Evolutionary conservation across 2,888 invertebrate species (phyloP).

Genomic region (Fissipunctia ypsillon): DNA sequence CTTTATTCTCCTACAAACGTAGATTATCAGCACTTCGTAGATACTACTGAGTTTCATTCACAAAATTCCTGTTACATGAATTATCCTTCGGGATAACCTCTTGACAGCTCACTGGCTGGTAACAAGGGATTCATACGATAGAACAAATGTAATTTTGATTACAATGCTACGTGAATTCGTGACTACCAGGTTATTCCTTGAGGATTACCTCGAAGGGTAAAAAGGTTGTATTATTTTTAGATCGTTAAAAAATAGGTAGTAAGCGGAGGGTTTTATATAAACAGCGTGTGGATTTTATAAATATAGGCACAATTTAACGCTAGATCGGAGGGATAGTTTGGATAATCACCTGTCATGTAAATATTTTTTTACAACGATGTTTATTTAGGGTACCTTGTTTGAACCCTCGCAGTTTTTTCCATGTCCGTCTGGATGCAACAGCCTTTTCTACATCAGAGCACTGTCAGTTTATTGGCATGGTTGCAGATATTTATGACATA

Average conservation of each 20-base stretch:
- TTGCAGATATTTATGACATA: not conserved
- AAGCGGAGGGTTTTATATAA: not conserved
- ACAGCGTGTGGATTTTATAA: not conserved
- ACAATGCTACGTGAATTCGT: conserved; percentile 51
- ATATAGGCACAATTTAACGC: not conserved
- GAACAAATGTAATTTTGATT: conserved; percentile 58
- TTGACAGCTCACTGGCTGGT: conserved; percentile 21
- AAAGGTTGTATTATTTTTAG: conserved; percentile 44
- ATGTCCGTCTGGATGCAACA: not conserved
- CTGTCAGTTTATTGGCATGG: not conserved
- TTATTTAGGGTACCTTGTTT: conserved; percentile 13
- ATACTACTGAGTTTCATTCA: conserved; percentile 11
- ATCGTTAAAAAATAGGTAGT: conserved; percentile 13
- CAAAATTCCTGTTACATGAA: conserved; percentile 21
- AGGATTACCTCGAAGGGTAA: conserved; percentile 26
- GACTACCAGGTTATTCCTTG: conserved; percentile 33
- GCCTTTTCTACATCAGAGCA: not conserved
- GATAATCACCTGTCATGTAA: conserved; percentile 21
- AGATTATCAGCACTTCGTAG: not conserved
- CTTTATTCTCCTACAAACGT: conserved; percentile 27
- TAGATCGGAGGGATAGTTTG: conserved; percentile 17
- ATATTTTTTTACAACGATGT: conserved; percentile 18
- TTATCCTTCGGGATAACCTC: conserved; percentile 29
- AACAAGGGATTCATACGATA: conserved; percentile 57
- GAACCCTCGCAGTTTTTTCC: conserved; percentile 11